Base-by-base conservation (phyloP, 2,113 vertebrate species). In the Astatotilapia flaviijosephi region DNA sequence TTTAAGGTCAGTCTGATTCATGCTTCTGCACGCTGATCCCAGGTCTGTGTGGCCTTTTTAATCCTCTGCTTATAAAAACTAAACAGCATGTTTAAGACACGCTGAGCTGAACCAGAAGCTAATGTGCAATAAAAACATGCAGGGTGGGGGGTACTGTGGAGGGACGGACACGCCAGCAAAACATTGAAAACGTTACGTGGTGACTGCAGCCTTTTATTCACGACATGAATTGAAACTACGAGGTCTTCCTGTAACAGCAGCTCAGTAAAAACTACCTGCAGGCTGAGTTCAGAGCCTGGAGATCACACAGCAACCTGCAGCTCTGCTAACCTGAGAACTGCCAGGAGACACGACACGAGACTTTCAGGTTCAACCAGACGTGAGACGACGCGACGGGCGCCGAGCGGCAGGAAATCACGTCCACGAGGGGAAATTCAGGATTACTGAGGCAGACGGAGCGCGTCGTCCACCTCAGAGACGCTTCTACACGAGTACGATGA, bases 301-400 rank as follows among this genome's bases (percentile, higher is more conserved):
- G 73, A 60, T 14, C 17, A 53, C 33, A 42, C 31, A 47, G 54
- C 23, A 85, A 88, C 79, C 87, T 53, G 53, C 83, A 85, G 79
- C 68, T 85, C 62, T 2, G n/a, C 1, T 12, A 58, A 31, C 45
- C 53, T 47, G 26, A 13, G 8, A 49, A 83, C 80, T 35, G 58
- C 31, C 68, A 83, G 28, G 14, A 3, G 45, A 51, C 51, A 49
- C 3, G 1, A 58, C 19, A 42, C 35, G 19, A 83, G 7, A 70
- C 80, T 33, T 83, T 81, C 40, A 31, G 51, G 49, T 42, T 53
- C 33, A 6, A 70, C 19, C 28, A 49, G 70, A 28, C 6, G 9
- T 28, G 70, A 28, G 42, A 28, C 6, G 2, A 26, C 1, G 6
- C 3, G 1, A 11, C 6, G 0, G 40, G 21, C 6, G 40, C 14